These are phyloP conservation scores for Platygyra sinensis DNA, from an alignment of 64 coral and sea anemone species.

Conservation along the genomic window DNA sequence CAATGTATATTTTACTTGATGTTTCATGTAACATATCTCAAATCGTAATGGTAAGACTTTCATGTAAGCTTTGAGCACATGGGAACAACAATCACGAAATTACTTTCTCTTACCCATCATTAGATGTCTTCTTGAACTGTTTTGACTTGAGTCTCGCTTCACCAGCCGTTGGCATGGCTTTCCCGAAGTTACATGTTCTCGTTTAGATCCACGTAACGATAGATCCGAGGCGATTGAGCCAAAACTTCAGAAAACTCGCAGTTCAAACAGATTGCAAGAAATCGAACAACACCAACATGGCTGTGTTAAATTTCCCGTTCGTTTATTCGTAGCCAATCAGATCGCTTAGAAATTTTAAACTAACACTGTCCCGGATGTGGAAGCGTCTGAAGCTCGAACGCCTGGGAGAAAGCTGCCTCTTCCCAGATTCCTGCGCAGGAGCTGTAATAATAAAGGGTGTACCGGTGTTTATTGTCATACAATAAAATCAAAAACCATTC, in stretches of 20 bases:
- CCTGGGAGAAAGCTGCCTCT: constrained; percentile 2
- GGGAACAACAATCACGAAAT: not conserved
- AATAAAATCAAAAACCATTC: no score
- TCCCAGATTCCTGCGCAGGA: not conserved
- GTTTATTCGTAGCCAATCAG: constrained; percentile 47
- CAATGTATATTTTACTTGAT: no score
- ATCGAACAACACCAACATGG: not conserved
- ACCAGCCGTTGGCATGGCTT: constrained; percentile 35
- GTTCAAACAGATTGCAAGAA: not conserved
- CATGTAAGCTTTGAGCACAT: not conserved
- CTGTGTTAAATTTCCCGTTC: constrained; percentile 39
- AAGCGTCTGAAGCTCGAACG: not conserved
- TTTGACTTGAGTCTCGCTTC: constrained; percentile 15
- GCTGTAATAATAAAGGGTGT: no score
- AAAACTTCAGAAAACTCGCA: not conserved
- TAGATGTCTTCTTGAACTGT: not conserved
- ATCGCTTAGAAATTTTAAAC: constrained; percentile 18
- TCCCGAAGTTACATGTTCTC: not conserved
- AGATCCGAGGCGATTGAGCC: not conserved
- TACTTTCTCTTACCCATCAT: constrained; percentile 3
- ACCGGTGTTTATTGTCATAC: no score
- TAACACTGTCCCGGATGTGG: constrained; percentile 11
- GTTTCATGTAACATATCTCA: no score
- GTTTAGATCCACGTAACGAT: not conserved
- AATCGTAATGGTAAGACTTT: not conserved